These are phyloP conservation scores for Sericinus montela DNA, from an alignment of 2,888 invertebrate genomes.

Conservation along the genomic window DNA sequence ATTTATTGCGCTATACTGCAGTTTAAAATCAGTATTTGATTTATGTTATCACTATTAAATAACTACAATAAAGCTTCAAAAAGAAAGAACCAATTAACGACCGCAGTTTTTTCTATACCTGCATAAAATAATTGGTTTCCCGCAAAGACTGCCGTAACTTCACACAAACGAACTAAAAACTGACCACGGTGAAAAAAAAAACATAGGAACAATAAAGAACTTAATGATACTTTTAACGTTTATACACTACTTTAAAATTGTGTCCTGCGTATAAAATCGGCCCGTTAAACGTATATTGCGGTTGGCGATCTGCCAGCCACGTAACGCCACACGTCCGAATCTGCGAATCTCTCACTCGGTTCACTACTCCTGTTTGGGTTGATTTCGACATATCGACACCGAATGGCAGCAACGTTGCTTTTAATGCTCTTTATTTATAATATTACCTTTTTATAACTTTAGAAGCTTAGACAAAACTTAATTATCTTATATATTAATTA, in stretches of 20 bases:
- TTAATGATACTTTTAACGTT: conserved; percentile 62
- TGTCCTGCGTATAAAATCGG: conserved; percentile 66
- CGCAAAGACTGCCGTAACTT: conserved; percentile 14
- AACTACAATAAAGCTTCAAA: no score
- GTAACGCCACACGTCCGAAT: conserved; percentile 51
- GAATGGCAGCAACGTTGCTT: conserved; percentile 30
- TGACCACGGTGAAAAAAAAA: conserved; percentile 29
- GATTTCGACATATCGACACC: conserved; percentile 56
- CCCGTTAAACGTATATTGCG: conserved; percentile 63
- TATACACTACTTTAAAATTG: conserved; percentile 67
- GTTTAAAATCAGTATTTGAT: no score
- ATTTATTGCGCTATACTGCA: no score
- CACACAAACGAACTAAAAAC: conserved; percentile 22
- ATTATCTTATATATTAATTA: no score
- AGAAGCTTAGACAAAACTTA: no score
- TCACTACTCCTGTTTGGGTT: conserved; percentile 40
- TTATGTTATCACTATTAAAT: no score
- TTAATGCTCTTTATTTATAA: conserved; percentile 6
- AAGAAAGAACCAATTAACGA: conserved; percentile 8
- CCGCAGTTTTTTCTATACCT: conserved; percentile 15
- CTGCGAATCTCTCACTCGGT: conserved; percentile 59
- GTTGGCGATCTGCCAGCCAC: conserved; percentile 61
- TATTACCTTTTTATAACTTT: not conserved
- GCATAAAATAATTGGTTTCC: conserved; percentile 20
- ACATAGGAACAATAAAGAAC: conserved; percentile 38